Percentiles rank a stretch among this genome's conserved stretches.
phyloP scores from a whole-genome alignment of 2,888 invertebrate species.

The Pristionchus mayeri region DNA sequence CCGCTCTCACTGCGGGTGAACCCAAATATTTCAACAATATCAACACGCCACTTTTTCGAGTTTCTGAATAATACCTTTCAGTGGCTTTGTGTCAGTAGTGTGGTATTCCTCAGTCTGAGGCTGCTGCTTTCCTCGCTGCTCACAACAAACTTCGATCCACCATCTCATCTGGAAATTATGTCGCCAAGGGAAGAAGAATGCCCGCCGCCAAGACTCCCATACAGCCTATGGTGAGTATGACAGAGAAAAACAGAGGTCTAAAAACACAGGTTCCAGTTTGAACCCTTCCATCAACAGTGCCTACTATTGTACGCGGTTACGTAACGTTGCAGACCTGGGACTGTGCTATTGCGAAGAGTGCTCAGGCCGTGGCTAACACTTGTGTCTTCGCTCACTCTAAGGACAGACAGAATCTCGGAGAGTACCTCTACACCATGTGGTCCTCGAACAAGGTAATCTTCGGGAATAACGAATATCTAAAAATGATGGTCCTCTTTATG shows the following conservation, averaged over 20 bases:
- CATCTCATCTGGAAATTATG: not conserved
- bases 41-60: too few species aligned
- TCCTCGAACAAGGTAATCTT: constrained; percentile 2
- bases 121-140: not conserved
- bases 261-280: too few species aligned
- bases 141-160: not conserved
- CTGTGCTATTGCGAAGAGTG: constrained; percentile 29
- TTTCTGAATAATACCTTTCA: too few species aligned
- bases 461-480: too few species aligned
- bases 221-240: not conserved
- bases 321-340: constrained; percentile 45
- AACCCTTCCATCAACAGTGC: too few species aligned
- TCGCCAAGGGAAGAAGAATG: constrained; percentile 14
- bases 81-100: not conserved
- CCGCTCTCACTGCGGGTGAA: not conserved
- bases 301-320: too few species aligned
- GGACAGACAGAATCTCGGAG: constrained; percentile 29
- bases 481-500: too few species aligned
- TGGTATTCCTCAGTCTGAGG: not conserved
- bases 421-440: constrained; percentile 30
- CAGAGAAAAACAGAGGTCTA: too few species aligned
- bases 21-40: too few species aligned
- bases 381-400: constrained; percentile 32
- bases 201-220: constrained; percentile 18
- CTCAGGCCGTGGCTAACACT: constrained; percentile 5